Evolutionary conservation across 2,888 invertebrate species (phyloP).

Genomic region (Drosophila picticornis): DNA sequence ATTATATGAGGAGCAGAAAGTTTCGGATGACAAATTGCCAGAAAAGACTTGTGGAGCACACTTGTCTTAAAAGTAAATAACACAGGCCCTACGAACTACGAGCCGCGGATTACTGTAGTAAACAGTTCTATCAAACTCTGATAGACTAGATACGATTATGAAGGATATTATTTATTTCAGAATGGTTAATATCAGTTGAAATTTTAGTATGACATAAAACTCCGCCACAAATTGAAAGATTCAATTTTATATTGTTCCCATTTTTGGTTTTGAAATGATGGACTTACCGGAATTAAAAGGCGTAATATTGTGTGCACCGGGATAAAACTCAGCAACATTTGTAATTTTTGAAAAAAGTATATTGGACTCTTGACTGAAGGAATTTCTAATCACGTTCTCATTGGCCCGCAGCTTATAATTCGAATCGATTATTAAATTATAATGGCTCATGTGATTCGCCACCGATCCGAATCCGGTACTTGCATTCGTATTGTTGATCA

Average conservation of each 20-base stretch:
- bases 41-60: not conserved
- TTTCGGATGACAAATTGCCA: not conserved
- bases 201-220: not conserved
- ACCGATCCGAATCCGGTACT: slow-evolving; percentile 56
- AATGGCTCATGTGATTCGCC: slow-evolving; percentile 72
- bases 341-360: slow-evolving; percentile 70
- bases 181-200: not conserved
- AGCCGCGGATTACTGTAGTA: not conserved
- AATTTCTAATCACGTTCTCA: slow-evolving; percentile 62
- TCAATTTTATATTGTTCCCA: not conserved
- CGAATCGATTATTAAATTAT: slow-evolving; percentile 70
- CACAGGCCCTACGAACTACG: not conserved
- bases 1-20: not conserved
- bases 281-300: slow-evolving; percentile 65
- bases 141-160: not conserved
- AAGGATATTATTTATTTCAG: not conserved
- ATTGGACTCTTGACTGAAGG: slow-evolving; percentile 67
- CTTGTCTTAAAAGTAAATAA: not conserved
- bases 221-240: not conserved
- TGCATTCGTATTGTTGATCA: slow-evolving; percentile 51
- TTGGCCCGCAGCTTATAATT: slow-evolving; percentile 68
- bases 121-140: not conserved
- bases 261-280: not conserved
- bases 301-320: slow-evolving; percentile 62
- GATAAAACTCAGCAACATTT: slow-evolving; percentile 71